These are phyloP conservation scores for Diarsia brunnea DNA, from an alignment of 2,888 invertebrate species.

Conservation along the genomic window DNA sequence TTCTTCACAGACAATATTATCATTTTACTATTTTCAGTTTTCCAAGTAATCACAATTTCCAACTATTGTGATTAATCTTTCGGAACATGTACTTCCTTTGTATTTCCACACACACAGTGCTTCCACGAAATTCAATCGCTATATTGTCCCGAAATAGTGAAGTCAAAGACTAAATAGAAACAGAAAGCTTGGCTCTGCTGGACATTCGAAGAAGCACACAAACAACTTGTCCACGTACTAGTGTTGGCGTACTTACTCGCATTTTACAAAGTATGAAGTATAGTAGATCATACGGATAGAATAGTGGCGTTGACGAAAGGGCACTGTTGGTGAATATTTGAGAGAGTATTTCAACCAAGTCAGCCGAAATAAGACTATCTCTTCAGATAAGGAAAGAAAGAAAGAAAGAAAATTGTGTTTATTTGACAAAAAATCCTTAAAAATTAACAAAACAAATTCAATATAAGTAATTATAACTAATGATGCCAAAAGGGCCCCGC, in stretches of 20 bases:
- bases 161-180: background rate
- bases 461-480: too few relatives aligned
- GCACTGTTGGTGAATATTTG: background rate
- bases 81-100: background rate
- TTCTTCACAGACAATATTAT: background rate
- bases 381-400: too few relatives aligned
- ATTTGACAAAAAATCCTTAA: too few relatives aligned
- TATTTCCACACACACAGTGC: too few relatives aligned
- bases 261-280: background rate
- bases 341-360: background rate
- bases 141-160: background rate
- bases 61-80: background rate
- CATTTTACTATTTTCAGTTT: background rate
- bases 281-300: background rate
- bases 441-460: too few relatives aligned
- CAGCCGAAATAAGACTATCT: too few relatives aligned
- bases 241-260: background rate
- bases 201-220: background rate
- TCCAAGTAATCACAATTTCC: background rate
- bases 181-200: background rate
- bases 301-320: background rate
- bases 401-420: too few relatives aligned
- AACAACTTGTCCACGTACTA: background rate
- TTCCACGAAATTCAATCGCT: conserved; percentile 11
- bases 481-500: too few relatives aligned